These are phyloP conservation scores for Tiliqua scincoides DNA, from an alignment of 2,113 vertebrate species.

Conservation along the genomic window DNA sequence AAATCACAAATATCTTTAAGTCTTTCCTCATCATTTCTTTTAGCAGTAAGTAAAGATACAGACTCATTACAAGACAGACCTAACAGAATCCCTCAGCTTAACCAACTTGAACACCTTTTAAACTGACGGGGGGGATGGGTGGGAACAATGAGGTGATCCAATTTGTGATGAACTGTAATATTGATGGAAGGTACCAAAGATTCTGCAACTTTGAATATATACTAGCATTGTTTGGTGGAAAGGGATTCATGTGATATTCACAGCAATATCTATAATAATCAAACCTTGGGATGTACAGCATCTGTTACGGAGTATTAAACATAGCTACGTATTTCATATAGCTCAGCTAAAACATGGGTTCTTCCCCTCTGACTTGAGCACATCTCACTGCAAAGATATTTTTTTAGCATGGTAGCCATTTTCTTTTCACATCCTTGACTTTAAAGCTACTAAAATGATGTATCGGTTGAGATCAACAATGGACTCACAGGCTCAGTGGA, in stretches of 20 bases:
- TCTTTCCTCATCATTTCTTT: slow-evolving; percentile 50
- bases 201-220: slow-evolving; percentile 50
- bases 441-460: slow-evolving; percentile 71
- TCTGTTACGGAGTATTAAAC: slow-evolving; percentile 47
- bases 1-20: slow-evolving; percentile 55
- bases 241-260: slow-evolving; percentile 46
- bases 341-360: slow-evolving; percentile 37
- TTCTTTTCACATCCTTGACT: slow-evolving; percentile 75
- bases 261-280: slow-evolving; percentile 40
- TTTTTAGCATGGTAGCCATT: slow-evolving; percentile 78
- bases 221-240: slow-evolving; percentile 46
- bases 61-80: slow-evolving; percentile 37
- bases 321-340: slow-evolving; percentile 49
- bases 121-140: slow-evolving; percentile 36
- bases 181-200: slow-evolving; percentile 35
- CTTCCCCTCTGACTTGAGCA: slow-evolving; percentile 52
- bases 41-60: slow-evolving; percentile 48
- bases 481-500: slow-evolving; percentile 52
- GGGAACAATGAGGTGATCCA: slow-evolving; percentile 19
- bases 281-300: slow-evolving; percentile 15
- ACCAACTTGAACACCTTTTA: slow-evolving; percentile 18
- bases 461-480: slow-evolving; percentile 32
- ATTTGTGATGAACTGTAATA: slow-evolving; percentile 37
- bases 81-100: slow-evolving; percentile 35
- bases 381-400: slow-evolving; percentile 67